phyloP scores from a whole-genome alignment of 2,888 invertebrate genomes.

The Protonemura montana region DNA sequence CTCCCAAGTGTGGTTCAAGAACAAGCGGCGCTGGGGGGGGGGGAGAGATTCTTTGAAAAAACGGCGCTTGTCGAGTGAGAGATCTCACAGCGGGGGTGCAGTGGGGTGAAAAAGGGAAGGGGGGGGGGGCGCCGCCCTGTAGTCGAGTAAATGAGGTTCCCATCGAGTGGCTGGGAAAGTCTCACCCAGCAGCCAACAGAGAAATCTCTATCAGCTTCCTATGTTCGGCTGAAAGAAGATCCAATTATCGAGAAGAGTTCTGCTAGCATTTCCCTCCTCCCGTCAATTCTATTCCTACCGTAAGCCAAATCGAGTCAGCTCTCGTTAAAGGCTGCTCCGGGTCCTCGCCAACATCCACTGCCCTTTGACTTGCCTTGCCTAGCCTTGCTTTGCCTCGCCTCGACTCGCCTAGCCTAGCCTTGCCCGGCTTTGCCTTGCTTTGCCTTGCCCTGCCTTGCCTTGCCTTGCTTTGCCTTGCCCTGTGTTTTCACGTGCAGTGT shows the following conservation, averaged over 20 bases:
- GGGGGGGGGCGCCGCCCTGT: slow-evolving; percentile 18
- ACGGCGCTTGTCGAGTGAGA: neutral
- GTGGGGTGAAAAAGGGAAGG: neutral
- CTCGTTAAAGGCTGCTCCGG: too few relatives aligned
- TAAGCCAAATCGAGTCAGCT: neutral
- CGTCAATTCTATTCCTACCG: neutral
- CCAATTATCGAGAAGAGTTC: slow-evolving; percentile 40
- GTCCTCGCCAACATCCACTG: too few relatives aligned
- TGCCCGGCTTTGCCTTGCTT: too few relatives aligned
- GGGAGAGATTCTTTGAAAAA: neutral
- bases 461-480: too few relatives aligned
- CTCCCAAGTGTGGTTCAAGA: neutral
- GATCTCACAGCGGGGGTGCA: neutral
- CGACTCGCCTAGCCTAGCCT: too few relatives aligned
- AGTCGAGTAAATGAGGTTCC: slow-evolving; percentile 32
- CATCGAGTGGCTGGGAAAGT: slow-evolving; percentile 37
- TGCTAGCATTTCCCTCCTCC: neutral
- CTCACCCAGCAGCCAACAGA: neutral
- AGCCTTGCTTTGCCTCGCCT: too few relatives aligned
- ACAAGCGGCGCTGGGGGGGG: neutral
- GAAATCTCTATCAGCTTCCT: slow-evolving; percentile 23
- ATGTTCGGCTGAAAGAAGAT: slow-evolving; percentile 41
- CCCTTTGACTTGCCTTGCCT: too few relatives aligned
- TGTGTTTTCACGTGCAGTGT: too few relatives aligned
- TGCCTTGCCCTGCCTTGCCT: too few relatives aligned